Base-by-base conservation (phyloP, 2,888 invertebrate genomes). In the Loripinus fragilis region DNA sequence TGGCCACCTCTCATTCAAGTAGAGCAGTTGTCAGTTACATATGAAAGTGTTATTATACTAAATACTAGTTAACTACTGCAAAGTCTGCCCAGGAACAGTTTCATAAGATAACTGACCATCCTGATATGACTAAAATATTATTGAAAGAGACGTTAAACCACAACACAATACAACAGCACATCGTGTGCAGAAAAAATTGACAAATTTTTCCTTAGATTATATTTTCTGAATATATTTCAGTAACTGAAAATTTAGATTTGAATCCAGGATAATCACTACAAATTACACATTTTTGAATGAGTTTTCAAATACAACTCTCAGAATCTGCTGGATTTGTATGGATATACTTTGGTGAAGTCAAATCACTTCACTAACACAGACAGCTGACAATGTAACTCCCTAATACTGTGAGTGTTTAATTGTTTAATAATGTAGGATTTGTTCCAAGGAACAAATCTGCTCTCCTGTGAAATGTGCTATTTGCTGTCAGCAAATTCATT, bases 341-440 rank as follows among this genome's bases (percentile, higher is more conserved):
- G 60, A 60, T 33, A 33, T 33, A 33, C 5, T 41, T 23, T 17
- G 30, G 7, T 67, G 42, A 41, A 67, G 45, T 67, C 20, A 10
- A 2, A 23, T n/a, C 3, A 42, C 42, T 45, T 42, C 67, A 41
- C 30, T 17, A 10, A 35, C 38, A 69, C 55, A 12, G 68, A 64
- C 71, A 75, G 65, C 60, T 65, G 79, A 72, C 79, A 67, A 41
- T 64, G 20, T 65, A 70, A 66, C 80, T 80, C 80, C 70, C 67
- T 80, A 80, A 80, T 80, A 38, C 80, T 76, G 76, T 80, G 80
- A 80, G 76, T 76, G 80, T 74, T 70, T 42, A 5, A 12, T 15
- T 25, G 30, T 72, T 23, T 48, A 76, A 67, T 7, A 67, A 25
- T 45, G 10, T 10, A 23, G 25, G 15, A 41, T 28, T 42, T 67